Percentiles rank a stretch among this genome's conserved stretches.
These are phyloP conservation scores for Leucophenga montana DNA, from an alignment of 2,888 invertebrate genomes.

Conservation along the genomic window DNA sequence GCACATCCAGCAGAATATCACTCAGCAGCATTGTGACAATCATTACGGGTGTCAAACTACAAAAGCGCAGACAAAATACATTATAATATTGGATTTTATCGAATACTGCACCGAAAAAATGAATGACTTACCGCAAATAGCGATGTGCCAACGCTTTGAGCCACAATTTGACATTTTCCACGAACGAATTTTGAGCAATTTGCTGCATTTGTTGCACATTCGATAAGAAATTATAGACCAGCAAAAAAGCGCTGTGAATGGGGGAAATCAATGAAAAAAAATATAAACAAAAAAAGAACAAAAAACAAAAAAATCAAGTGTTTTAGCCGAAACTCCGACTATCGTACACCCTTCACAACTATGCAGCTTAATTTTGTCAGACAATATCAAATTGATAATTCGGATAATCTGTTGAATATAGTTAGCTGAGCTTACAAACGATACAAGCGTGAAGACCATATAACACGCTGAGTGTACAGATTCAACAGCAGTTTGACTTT, in stretches of 20 bases:
- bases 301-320: neutral
- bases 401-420: no score
- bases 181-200: constrained; percentile 47
- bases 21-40: constrained; percentile 59
- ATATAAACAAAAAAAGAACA: neutral
- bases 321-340: neutral
- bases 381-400: no score
- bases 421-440: no score
- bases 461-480: no score
- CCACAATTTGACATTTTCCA: constrained; percentile 52
- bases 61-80: constrained; percentile 32
- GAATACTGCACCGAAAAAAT: no score
- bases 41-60: constrained; percentile 63
- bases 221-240: constrained; percentile 61
- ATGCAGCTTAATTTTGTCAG: no score
- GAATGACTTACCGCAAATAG: constrained; percentile 57
- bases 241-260: constrained; percentile 54
- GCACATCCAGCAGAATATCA: constrained; percentile 55
- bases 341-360: neutral
- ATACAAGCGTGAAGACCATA: no score
- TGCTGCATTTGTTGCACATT: constrained; percentile 47
- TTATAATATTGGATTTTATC: constrained; percentile 27
- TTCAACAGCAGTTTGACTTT: no score
- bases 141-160: constrained; percentile 56
- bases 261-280: neutral